phyloP scores from a whole-genome alignment of 2,888 invertebrate genomes.

The Parnassius mnemosyne region DNA sequence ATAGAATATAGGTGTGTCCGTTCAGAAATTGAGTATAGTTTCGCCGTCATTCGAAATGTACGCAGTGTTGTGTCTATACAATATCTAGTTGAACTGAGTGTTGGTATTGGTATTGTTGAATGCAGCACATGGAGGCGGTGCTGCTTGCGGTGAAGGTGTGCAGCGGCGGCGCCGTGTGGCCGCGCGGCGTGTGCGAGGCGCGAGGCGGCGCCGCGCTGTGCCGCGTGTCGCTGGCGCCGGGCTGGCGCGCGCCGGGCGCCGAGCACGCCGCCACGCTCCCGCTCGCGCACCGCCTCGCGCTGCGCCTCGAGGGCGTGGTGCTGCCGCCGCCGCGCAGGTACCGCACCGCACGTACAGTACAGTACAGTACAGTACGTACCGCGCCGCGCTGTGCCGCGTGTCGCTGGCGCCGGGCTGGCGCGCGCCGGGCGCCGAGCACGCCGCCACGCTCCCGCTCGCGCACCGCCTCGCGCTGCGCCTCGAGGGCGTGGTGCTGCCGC shows the following conservation, averaged over 20 bases:
- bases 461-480: slow-evolving; percentile 95
- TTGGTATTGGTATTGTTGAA: not conserved
- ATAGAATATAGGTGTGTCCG: too few species aligned
- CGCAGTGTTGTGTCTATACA: too few species aligned
- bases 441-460: slow-evolving; percentile 90
- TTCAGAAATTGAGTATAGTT: too few species aligned
- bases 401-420: slow-evolving; percentile 64
- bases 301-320: slow-evolving; percentile 96
- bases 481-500: slow-evolving; percentile 92
- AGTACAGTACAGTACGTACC: too few species aligned
- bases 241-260: slow-evolving; percentile 75
- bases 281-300: slow-evolving; percentile 90
- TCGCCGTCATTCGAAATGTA: too few species aligned
- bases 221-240: slow-evolving; percentile 69
- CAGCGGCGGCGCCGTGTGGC: slow-evolving; percentile 89
- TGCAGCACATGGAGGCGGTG: slow-evolving; percentile 59
- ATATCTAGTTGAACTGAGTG: not conserved
- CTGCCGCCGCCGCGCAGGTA: slow-evolving; percentile 85
- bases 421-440: slow-evolving; percentile 86
- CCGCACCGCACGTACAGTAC: slow-evolving; percentile 54
- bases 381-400: slow-evolving; percentile 74
- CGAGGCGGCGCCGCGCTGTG: slow-evolving; percentile 83
- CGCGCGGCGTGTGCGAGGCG: slow-evolving; percentile 88
- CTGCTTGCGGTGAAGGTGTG: slow-evolving; percentile 57
- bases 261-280: slow-evolving; percentile 93